Base-by-base conservation (phyloP, 2,888 invertebrate species). In the Smittia sp. region DNA sequence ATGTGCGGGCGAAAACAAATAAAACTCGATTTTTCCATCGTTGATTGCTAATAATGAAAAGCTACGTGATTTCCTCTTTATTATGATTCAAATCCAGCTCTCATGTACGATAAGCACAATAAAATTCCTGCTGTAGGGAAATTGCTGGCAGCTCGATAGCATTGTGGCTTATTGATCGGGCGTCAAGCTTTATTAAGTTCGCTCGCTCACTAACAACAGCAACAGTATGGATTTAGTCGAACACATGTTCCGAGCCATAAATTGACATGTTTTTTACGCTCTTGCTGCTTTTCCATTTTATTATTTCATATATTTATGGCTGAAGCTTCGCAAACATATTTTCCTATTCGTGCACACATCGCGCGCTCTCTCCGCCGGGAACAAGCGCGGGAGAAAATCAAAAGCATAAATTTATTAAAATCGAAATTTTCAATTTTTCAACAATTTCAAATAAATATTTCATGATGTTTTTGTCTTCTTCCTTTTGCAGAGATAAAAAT, bases 401-500 rank as follows among this genome's bases (percentile, higher is more conserved):
- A 63, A 58, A 25, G 27, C 20, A 63, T 27, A 63, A 63, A 63
- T 63, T 63, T 63, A 63, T 63, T 63, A 58, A 46, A 58, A 13
- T 27, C 25, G 63, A 63, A 63, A 63, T 20, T 63, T 58, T 58
- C 63, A 27, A 63, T 63, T 63, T 25, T 27, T 63, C 25, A 63
- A 25, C 63, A 63, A 27, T 22, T 1, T 22, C n/a, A 25, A 63
- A 63, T 27, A n/a, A 63, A 63, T 27, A 63, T 27, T 63, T 63
- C 27, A 63, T 27, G n/a, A 63, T 27, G 4, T 7, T 27, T 25
- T 63, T 63, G 18, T 13, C 13, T 63, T 63, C 27, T 27, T 27
- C 20, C 13, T 63, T 25, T 63, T 63, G 63, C 63, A 83, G 82
- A 83, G 80, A 83, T 83, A 75, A 83, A 83, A 79, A 77, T 83